Evolutionary conservation across 1,140 invertebrate species (phyloP), one percentile per base, ranked within the genome.

Genomic region (Plutomurus gul): DNA sequence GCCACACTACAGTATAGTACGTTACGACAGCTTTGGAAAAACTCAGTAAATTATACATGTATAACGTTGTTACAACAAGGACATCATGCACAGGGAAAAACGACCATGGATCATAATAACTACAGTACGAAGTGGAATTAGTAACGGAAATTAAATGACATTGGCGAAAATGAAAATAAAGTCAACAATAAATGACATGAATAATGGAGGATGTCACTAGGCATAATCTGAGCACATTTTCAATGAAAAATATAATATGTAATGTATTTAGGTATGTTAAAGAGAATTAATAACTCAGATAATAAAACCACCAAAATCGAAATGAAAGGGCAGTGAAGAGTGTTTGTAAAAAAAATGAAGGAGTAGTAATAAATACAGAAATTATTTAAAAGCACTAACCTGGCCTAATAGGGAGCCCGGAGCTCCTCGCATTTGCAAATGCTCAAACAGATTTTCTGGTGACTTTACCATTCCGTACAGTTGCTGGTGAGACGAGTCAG

Each of bases 381-480:
- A 40, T 1, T 16, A 2, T 25, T 71, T 25, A 25, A 51, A 60
- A 60, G 4, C 20, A 20, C 60, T 18, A 40, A 77, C 76, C 56
- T 77, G 76, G 37, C 56, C 56, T 13, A 71, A n/a, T 27, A 70
- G 16, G 11, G 77, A 73, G 22, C 65, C 60, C 3, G 77, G 46
- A 5, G 65, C 43, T 33, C 65, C 40, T 27, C 70, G 46, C 18
- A 49, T 22, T 20, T 37, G 22, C 11, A 79, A 40, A 43, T 74
- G 51, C 39, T 65, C 56, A 33, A 65, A 65, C 8, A 65, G 22
- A 33, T 79, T 74, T 56, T 79, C 78, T 47, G 78, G 78, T 7
- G 78, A 75, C 39, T 79, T 75, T 16, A 79, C 78, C 27, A 79
- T 36, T 13, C 78, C 78, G 37, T 79, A 79, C 13, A 79, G 70